Base-by-base conservation (phyloP, 2,113 vertebrate genomes). In the Bagarius yarrelli region DNA sequence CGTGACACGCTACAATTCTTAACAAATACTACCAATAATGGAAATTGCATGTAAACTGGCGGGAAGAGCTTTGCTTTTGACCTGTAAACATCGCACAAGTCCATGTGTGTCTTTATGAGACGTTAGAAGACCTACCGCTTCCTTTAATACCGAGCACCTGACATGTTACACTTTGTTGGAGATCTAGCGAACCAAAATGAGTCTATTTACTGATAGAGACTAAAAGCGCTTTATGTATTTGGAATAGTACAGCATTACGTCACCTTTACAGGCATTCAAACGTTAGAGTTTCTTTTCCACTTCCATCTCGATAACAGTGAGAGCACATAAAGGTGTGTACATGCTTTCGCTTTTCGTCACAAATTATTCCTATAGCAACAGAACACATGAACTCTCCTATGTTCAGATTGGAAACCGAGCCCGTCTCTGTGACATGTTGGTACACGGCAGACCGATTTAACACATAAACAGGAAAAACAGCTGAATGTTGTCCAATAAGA, bases 251-350 rank as follows among this genome's bases (percentile, higher is more conserved):
- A 70, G 47, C 11, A 16, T 27, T 30, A 12, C 2, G 36, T 0
- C 23, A 15, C 40, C 63, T 25, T 32, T 32, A 30, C 19, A 77
- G 9, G 14, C 40, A 52, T 50, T 77, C 44, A 63, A 52, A 11
- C 21, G 19, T 53, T 15, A 47, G 40, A 67, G 50, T 21, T 16
- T 40, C 47, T 57, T 11, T 27, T 40, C 27, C 63, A 3, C 15
- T 25, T n/a, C 21, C 52, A 59, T 15, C 32, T 19, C 15, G 3
- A 5, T 60, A 66, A 60, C 50, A 5, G 21, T 8, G 14, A 72
- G 6, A 16, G 27, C 40, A 72, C 36, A 72, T 12, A 52, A 50
- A 80, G 78, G 67, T 80, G 67, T 80, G 78, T n/a, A 32, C 25
- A 40, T 14, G 60, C 69, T 80, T 80, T 47, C 57, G 19, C 66